phyloP scores from a whole-genome alignment of 2,888 invertebrate genomes.

The Nipponacmea schrenckii region DNA sequence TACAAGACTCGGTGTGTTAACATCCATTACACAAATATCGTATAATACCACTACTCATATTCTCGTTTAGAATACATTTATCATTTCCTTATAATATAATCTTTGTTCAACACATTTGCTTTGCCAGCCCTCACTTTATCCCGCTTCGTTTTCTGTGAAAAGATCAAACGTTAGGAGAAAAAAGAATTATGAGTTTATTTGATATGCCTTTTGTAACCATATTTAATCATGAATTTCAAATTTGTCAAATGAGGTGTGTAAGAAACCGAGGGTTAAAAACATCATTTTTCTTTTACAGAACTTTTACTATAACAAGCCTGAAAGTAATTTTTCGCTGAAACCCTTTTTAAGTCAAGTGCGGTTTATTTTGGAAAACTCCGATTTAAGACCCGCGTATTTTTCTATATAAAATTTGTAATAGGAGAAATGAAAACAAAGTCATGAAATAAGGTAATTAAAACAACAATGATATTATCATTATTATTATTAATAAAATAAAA shows the following conservation, averaged over 20 bases:
- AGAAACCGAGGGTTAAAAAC: neutral
- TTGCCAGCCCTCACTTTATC: constrained; percentile 2
- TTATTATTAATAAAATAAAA: too few relatives aligned
- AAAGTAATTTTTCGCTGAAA: too few relatives aligned
- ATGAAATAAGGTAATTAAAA: too few relatives aligned
- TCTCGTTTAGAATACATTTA: constrained; percentile 4
- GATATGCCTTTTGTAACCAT: constrained; percentile 7
- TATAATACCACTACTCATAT: neutral
- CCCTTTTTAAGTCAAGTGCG: too few relatives aligned
- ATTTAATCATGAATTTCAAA: constrained; percentile 7
- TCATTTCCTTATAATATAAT: neutral
- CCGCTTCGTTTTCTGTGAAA: constrained; percentile 1
- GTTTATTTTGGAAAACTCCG: too few relatives aligned
- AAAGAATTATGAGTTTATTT: constrained; percentile 4
- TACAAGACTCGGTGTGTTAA: neutral
- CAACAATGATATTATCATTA: too few relatives aligned
- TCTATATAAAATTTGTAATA: too few relatives aligned
- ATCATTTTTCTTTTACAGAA: too few relatives aligned
- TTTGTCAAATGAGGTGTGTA: neutral
- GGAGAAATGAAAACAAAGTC: too few relatives aligned
- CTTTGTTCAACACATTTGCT: constrained; percentile 4
- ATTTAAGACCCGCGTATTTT: too few relatives aligned
- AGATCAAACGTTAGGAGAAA: neutral
- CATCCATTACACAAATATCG: constrained; percentile 2
- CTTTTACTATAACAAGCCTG: too few relatives aligned